Base-by-base conservation (phyloP, 2,797 vertebrate species). In the Leuciscus waleckii region DNA sequence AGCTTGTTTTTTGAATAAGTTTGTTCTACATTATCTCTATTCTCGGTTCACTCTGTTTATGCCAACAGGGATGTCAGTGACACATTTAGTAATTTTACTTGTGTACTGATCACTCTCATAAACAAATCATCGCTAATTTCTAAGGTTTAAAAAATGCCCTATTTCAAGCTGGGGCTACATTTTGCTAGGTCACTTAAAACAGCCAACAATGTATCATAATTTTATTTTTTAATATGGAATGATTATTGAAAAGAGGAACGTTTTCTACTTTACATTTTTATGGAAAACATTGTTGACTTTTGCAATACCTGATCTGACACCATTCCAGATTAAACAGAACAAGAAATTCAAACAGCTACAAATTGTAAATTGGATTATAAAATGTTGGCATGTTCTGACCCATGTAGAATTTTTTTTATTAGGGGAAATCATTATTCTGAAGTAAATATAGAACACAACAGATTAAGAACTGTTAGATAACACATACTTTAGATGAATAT, bases 381-480 rank as follows among this genome's bases (percentile, higher is more conserved):
- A 21, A 69, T n/a, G 13, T 26, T 26, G 69, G 5, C 35, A 43
- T 26, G 23, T 39, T 39, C 54, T 61, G 75, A 39, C 51, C 21
- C 54, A 26, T 56, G 29, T 76, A 49, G 49, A 76, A 37, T n/a
- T n/a, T n/a, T 74, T 32, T 32, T 2, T 19, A 76, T 76, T 32
- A 37, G 32, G n/a, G 32, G 21, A 54, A 76, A 76, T 37, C 32
- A 56, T 56, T 76, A 56, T 56, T 37, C 21, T 76, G 19, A n/a
- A 23, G 54, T 58, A 58, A n/a, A 76, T 56, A 39, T 58, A 56
- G 51, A 77, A 77, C 3, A 41, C 26, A 61, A 26, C 75, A 39
- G 21, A 77, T 77, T 61, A 58, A 41, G 35, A 41, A 61, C 75
- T 77, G 26, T 83, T 51, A 83, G 41, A 51, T 63, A 83, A 67